These are phyloP conservation scores for Pteropus rufus DNA, from an alignment of 2,797 vertebrate genomes.

Conservation along the genomic window DNA sequence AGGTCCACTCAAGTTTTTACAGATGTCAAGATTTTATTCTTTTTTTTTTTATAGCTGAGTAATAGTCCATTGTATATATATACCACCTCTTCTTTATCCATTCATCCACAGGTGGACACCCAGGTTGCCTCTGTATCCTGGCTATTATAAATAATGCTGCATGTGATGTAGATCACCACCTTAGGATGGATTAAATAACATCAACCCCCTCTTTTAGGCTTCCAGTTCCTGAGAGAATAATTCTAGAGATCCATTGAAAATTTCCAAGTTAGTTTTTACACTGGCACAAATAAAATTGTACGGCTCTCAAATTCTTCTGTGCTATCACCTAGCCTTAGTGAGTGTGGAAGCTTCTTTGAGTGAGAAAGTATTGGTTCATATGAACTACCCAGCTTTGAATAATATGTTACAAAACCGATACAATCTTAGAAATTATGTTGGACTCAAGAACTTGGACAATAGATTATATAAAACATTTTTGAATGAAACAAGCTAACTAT, in stretches of 20 bases:
- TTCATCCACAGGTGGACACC: no score
- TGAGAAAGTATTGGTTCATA: background rate
- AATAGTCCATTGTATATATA: no score
- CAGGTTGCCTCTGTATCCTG: no score
- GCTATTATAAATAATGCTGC: no score
- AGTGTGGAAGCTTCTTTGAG: background rate
- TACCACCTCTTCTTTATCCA: no score
- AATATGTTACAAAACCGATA: background rate
- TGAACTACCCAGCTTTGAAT: background rate
- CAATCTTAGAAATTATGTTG: background rate
- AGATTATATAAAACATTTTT: background rate
- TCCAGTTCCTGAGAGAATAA: slow-evolving; percentile 15
- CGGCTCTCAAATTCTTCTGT: background rate
- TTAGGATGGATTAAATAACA: slow-evolving; percentile 15
- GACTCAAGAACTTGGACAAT: background rate
- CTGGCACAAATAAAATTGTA: background rate
- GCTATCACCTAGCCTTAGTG: background rate
- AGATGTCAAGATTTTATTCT: no score
- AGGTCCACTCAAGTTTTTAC: no score
- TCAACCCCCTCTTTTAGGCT: background rate
- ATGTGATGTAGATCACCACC: background rate
- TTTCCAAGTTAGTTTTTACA: slow-evolving; percentile 22
- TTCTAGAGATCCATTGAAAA: slow-evolving; percentile 6
- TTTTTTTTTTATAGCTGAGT: no score
- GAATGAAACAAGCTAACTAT: background rate